These are phyloP conservation scores for Lamprologus lemairii DNA, from an alignment of 2,113 vertebrate species.

Conservation along the genomic window DNA sequence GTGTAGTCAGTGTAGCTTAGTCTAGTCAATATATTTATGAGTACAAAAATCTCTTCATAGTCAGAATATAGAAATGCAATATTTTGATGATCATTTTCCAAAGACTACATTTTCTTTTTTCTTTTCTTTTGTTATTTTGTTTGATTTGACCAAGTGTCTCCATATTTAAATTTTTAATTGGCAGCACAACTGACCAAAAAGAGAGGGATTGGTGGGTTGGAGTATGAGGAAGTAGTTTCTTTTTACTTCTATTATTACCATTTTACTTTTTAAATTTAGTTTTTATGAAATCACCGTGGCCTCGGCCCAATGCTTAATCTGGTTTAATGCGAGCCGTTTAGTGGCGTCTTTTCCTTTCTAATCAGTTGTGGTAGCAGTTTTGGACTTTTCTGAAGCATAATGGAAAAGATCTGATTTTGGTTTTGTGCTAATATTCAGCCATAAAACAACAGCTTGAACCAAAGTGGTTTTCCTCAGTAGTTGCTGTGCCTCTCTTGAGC, in stretches of 20 bases:
- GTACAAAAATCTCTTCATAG: conserved; percentile 65
- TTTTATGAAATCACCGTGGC: not conserved
- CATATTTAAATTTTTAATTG: conserved; percentile 57
- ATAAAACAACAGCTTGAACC: conserved; percentile 98
- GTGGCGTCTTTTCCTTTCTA: conserved; percentile 29
- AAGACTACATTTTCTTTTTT: conserved; percentile 57
- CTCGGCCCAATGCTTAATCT: conserved; percentile 1
- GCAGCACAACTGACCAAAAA: conserved; percentile 69
- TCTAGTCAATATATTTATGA: conserved; percentile 77
- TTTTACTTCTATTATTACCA: not conserved
- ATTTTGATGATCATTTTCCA: conserved; percentile 77
- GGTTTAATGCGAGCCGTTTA: conserved; percentile 21
- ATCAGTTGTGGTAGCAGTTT: not conserved
- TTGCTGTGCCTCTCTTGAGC: conserved; percentile 92
- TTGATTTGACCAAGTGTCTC: conserved; percentile 43
- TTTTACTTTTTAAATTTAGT: not conserved
- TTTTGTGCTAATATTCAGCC: conserved; percentile 79
- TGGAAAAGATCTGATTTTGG: conserved; percentile 36
- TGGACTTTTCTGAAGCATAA: conserved; percentile 75
- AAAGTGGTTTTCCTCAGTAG: conserved; percentile 97
- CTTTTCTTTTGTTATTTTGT: not conserved
- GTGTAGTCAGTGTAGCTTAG: conserved; percentile 74
- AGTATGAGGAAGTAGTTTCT: conserved; percentile 13
- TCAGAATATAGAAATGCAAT: conserved; percentile 78
- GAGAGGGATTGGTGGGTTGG: not conserved